phyloP scores from a whole-genome alignment of 2,888 invertebrate species.

The Melieria omissa region DNA sequence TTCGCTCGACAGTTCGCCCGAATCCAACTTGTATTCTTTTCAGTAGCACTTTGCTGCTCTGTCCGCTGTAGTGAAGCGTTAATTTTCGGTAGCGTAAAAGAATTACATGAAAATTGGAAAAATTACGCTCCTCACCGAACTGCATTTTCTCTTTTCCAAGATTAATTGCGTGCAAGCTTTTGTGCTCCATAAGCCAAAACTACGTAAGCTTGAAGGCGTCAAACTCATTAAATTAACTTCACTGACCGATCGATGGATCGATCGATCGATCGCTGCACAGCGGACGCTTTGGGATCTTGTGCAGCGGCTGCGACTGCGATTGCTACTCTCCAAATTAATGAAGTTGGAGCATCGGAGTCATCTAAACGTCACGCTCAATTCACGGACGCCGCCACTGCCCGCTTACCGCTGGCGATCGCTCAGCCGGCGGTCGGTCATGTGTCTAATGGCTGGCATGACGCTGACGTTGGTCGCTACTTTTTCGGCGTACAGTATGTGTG shows the following conservation, averaged over 20 bases:
- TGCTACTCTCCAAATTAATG: constrained; percentile 9
- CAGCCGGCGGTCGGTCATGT: constrained; percentile 7
- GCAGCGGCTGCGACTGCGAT: not conserved
- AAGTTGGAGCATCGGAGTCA: not conserved
- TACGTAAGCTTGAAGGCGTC: not conserved
- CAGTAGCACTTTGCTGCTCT: no score
- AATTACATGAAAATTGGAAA: constrained; percentile 49
- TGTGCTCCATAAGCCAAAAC: not conserved
- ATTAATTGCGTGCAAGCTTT: constrained; percentile 8
- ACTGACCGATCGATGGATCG: not conserved
- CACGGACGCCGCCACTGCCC: not conserved
- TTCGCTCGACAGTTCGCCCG: no score
- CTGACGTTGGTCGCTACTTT: constrained; percentile 1
- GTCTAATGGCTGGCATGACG: not conserved
- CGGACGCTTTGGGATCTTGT: constrained; percentile 16
- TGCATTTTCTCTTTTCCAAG: not conserved
- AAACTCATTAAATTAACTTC: constrained; percentile 14
- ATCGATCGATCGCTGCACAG: not conserved
- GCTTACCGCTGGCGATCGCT: not conserved
- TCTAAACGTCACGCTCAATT: no score
- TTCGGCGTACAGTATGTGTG: not conserved
- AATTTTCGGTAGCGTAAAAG: constrained; percentile 64
- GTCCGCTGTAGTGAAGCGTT: constrained; percentile 28
- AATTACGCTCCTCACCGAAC: constrained; percentile 12
- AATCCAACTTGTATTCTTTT: no score